Evolutionary conservation across 2,888 invertebrate species (phyloP), one percentile per base, ranked within the genome.

Genomic region (Anodontia alba): DNA sequence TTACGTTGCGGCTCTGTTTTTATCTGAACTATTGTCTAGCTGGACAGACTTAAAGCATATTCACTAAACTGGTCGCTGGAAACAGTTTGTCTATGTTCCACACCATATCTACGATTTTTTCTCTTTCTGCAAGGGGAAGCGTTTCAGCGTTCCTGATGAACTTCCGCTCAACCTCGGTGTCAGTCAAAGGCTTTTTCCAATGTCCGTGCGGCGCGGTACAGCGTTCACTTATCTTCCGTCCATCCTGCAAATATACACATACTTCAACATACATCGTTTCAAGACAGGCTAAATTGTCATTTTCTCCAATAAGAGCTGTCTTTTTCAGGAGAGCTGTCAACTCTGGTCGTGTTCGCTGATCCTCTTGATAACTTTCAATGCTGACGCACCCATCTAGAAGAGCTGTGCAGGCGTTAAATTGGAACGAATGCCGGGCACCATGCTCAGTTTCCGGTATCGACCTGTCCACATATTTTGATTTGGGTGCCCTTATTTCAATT

Each of bases 161-260:
- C 77, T 91, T 91, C 43, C 70, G 76, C 33, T 88, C 74, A 10
- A 91, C 82, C 49, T 90, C 89, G 17, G 33, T 51, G 62, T 89
- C 87, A 31, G 80, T 83, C 23, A 91, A 77, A 7, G 91, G 91
- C 57, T 87, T 86, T 26, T 90, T 84, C 91, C 91, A 91, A 76
- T 91, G 91, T 12, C 91, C 90, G 70, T 90, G 89, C 0, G 91
- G 91, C n/a, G 89, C 88, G 72, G 84, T 82, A 73, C 91, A 91
- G 20, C 85, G 69, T 7, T 15, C 83, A 79, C 10, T 46, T 62
- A 88, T 67, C 2, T 76, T 76, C 1, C 77, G 57, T n/a, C 86
- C 87, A 76, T 88, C 80, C 62, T 76, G 75, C 26, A 88, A 31
- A 7, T 51, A 66, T 0, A 91, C 81, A 20, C 68, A 62, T 10